These are phyloP conservation scores for Tamandua tetradactyla DNA, from an alignment of 2,797 vertebrate species.

Conservation along the genomic window DNA sequence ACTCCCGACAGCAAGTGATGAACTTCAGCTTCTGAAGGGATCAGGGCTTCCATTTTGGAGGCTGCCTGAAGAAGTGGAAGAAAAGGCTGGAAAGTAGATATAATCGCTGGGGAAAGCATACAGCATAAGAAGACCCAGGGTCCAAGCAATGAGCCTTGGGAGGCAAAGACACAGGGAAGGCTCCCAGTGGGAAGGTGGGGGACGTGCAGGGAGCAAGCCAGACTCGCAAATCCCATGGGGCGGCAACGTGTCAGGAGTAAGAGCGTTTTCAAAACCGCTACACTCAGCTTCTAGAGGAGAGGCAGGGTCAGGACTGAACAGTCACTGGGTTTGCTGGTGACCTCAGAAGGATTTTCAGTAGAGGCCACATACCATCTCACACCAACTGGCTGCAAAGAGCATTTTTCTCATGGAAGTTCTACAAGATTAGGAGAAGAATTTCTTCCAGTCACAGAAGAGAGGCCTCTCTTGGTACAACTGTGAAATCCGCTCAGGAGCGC, in stretches of 20 bases:
- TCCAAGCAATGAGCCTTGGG: neutral
- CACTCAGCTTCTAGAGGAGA: neutral
- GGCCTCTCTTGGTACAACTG: too few species aligned
- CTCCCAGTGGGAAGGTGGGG: neutral
- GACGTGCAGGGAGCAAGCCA: neutral
- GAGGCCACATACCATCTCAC: neutral
- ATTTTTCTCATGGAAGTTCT: neutral
- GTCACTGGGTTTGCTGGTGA: neutral
- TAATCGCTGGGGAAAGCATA: neutral
- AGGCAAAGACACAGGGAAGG: accelerated
- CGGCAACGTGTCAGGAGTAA: neutral
- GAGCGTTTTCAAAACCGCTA: neutral
- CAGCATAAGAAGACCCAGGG: neutral
- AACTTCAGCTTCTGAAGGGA: neutral
- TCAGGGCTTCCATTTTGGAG: neutral
- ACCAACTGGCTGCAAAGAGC: neutral
- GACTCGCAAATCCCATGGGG: too few species aligned
- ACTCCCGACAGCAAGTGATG: neutral
- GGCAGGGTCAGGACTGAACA: neutral
- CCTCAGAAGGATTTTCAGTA: neutral
- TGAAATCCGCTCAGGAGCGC: neutral
- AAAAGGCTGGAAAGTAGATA: neutral
- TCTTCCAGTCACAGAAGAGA: neutral
- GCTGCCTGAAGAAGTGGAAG: neutral
- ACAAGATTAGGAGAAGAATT: neutral